A percentile compares a stretch with the other conserved stretches of the same genome.
Conservation (phyloP, 2,113 vertebrate species). For the Serilophus lunatus region DNA sequence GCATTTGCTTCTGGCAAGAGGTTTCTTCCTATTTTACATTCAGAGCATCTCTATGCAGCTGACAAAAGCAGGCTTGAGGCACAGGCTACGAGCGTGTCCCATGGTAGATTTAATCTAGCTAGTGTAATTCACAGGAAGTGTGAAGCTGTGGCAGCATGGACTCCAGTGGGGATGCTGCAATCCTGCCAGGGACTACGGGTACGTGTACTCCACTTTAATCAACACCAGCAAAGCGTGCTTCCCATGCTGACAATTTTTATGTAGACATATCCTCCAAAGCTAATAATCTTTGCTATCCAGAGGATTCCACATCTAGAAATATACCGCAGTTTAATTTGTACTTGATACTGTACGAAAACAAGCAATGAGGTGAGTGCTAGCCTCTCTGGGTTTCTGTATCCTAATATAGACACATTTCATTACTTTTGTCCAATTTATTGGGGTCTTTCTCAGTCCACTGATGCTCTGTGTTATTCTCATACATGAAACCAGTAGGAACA, state of each 20-base stretch:
- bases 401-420: slow-evolving; percentile 23
- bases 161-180: background rate
- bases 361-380: background rate
- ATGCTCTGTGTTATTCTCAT: background rate
- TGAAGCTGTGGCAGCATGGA: background rate
- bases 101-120: background rate
- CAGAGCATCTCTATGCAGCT: background rate
- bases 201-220: background rate
- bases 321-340: background rate
- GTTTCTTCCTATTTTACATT: background rate
- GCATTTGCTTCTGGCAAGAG: background rate
- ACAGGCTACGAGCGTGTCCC: fast-evolving
- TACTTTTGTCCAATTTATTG: background rate
- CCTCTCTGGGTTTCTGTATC: background rate
- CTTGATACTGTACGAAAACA: slow-evolving; percentile 11
- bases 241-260: background rate
- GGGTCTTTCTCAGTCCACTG: background rate
- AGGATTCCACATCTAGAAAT: slow-evolving; percentile 29
- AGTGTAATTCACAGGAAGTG: background rate
- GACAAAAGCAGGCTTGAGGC: background rate
- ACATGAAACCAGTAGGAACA: background rate
- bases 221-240: background rate
- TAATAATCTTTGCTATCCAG: slow-evolving; percentile 37
- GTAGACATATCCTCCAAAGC: background rate
- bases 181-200: background rate